Percentiles rank a stretch among this genome's conserved stretches.
phyloP scores from a whole-genome alignment of 1,140 invertebrate species.

The Drosophila sucinea region DNA sequence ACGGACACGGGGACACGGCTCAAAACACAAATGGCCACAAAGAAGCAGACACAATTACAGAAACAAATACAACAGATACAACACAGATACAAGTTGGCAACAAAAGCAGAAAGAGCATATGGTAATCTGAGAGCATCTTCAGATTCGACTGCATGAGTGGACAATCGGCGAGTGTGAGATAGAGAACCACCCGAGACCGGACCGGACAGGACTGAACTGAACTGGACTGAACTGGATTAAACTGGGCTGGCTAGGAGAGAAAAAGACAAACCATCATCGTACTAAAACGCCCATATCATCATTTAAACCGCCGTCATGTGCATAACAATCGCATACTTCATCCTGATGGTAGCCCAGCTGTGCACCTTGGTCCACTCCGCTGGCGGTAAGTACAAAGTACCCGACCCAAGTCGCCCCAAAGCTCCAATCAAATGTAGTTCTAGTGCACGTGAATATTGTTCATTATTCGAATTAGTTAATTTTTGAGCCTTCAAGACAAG shows the following conservation, averaged over 20 bases:
- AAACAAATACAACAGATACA: conserved; percentile 10
- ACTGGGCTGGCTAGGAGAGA: conserved; percentile 35
- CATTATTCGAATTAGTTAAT: no score
- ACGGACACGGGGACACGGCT: not conserved
- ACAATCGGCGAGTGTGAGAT: not conserved
- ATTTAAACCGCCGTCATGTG: conserved; percentile 63
- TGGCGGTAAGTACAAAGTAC: conserved; percentile 59
- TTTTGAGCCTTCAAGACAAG: no score
- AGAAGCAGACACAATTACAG: conserved; percentile 13
- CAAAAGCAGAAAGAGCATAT: conserved; percentile 13
- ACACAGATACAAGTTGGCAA: conserved; percentile 5
- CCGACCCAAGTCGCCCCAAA: not conserved
- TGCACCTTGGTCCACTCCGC: conserved; percentile 57
- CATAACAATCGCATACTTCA: conserved; percentile 46
- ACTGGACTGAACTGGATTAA: not conserved
- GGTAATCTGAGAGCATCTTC: conserved; percentile 14
- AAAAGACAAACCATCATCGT: conserved; percentile 41
- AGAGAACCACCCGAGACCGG: conserved; percentile 3
- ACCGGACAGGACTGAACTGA: not conserved
- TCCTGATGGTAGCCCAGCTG: conserved; percentile 62
- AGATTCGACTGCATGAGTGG: conserved; percentile 14
- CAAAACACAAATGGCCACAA: conserved; percentile 12
- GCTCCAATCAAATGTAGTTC: no score
- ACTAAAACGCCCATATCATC: conserved; percentile 27
- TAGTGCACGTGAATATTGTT: no score